A percentile compares a stretch with the other conserved stretches of the same genome.
phyloP scores from a whole-genome alignment of 2,797 vertebrate genomes.

The Acanthornis magna region DNA sequence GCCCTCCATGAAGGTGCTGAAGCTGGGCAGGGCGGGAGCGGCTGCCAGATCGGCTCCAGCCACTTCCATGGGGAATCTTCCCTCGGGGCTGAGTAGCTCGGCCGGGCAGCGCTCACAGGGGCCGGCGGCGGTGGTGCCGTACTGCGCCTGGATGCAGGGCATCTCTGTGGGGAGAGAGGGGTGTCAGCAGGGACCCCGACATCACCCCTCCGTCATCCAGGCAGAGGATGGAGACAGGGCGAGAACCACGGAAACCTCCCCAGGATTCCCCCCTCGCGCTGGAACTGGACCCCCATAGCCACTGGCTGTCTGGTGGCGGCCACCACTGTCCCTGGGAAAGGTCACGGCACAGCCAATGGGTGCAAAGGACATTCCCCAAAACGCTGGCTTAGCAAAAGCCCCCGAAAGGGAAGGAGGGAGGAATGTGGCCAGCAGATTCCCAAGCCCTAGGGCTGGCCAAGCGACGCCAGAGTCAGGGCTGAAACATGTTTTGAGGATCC shows the following conservation, averaged over 20 bases:
- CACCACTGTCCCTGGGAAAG: background rate
- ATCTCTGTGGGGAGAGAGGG: conserved; percentile 78
- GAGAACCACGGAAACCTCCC: rapidly evolving
- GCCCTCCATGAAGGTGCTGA: conserved; percentile 87
- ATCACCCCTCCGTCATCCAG: rapidly evolving
- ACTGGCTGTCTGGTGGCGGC: rapidly evolving
- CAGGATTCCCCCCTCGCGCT: background rate
- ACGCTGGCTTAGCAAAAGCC: conserved; percentile 43
- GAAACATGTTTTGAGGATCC: background rate
- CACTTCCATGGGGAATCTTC: conserved; percentile 83
- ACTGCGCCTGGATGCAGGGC: conserved; percentile 94
- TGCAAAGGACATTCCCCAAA: conserved; percentile 48
- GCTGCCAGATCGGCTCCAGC: conserved; percentile 69
- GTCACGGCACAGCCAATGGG: conserved; percentile 4
- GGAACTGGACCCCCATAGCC: background rate
- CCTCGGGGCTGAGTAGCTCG: conserved; percentile 84
- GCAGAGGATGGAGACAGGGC: rapidly evolving
- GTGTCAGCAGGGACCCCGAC: rapidly evolving
- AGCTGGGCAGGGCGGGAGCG: conserved; percentile 84
- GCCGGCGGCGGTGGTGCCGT: conserved; percentile 78
- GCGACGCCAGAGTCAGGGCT: background rate
- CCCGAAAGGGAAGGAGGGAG: conserved; percentile 32
- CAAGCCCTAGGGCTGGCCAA: background rate
- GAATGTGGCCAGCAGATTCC: conserved; percentile 11
- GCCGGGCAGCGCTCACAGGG: conserved; percentile 80